Conservation (phyloP, 2,888 invertebrate genomes). For the Pammene aurita region DNA sequence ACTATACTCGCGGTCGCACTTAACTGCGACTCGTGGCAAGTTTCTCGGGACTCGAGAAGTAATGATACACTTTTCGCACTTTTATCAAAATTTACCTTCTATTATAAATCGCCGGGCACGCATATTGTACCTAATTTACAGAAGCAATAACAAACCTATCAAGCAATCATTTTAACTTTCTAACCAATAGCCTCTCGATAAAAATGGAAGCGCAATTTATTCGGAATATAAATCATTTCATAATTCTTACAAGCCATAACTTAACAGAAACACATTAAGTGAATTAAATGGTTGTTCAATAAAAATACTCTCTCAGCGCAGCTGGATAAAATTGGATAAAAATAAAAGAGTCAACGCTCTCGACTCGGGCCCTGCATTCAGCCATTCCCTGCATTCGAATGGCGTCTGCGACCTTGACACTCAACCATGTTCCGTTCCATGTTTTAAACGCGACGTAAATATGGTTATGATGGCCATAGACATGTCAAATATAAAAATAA, state of each 20-base stretch:
- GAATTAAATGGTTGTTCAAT: slow-evolving; percentile 33
- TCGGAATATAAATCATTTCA: slow-evolving; percentile 25
- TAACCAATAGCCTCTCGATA: not conserved
- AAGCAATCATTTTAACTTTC: slow-evolving; percentile 21
- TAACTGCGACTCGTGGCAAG: no score
- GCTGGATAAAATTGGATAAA: slow-evolving; percentile 54
- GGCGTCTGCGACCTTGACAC: slow-evolving; percentile 70
- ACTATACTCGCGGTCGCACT: no score
- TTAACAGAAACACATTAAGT: slow-evolving; percentile 32
- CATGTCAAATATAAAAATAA: not conserved
- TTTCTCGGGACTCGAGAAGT: no score
- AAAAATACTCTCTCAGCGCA: slow-evolving; percentile 43
- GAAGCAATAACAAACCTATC: slow-evolving; percentile 21
- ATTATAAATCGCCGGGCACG: no score
- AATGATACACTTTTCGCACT: no score
- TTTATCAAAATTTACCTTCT: no score
- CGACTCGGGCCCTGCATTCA: slow-evolving; percentile 41
- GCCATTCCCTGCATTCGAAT: slow-evolving; percentile 44
- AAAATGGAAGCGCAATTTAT: not conserved
- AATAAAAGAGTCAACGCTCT: slow-evolving; percentile 51
- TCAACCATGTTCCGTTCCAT: slow-evolving; percentile 43
- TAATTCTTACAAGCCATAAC: slow-evolving; percentile 28
- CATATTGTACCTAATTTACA: not conserved
- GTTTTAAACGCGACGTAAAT: slow-evolving; percentile 26
- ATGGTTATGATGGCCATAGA: slow-evolving; percentile 8